Evolutionary conservation across 2,888 invertebrate genomes (phyloP).

Genomic region (Glaucopsyche alexis): DNA sequence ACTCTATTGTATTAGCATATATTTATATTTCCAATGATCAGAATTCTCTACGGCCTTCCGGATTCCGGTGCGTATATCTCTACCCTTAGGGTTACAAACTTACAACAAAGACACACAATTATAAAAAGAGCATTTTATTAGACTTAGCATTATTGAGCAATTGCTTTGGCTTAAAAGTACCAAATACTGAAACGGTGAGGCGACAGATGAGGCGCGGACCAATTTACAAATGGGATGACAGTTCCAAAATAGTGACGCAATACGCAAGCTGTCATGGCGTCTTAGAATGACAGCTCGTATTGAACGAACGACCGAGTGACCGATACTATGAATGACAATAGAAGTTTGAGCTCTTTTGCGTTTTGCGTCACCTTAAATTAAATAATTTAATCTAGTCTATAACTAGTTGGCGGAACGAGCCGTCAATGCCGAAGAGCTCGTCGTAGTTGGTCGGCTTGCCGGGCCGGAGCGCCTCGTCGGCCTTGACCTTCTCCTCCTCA

Average conservation of each 20-base stretch:
- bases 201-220: conserved; percentile 43
- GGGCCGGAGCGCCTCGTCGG: conserved; percentile 89
- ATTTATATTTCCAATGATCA: too few species aligned
- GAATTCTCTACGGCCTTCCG: too few species aligned
- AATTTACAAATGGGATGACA: conserved; percentile 40
- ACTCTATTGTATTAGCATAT: too few species aligned
- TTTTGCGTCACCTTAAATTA: neutral
- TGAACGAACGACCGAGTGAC: neutral
- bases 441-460: conserved; percentile 92
- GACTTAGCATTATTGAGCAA: conserved; percentile 52
- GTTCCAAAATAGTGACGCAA: neutral
- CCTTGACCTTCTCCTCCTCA: conserved; percentile 87
- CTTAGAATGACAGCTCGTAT: neutral
- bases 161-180: conserved; percentile 64
- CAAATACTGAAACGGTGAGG: conserved; percentile 51
- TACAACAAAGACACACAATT: neutral
- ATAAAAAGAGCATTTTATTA: conserved; percentile 33
- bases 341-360: neutral
- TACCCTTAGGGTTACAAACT: neutral
- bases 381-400: conserved; percentile 81
- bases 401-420: conserved; percentile 90
- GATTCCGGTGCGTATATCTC: too few species aligned
- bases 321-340: too few species aligned
- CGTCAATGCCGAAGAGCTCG: conserved; percentile 93
- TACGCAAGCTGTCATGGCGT: neutral